Conservation (phyloP, 2,797 vertebrate genomes). For the Phoebastria nigripes region DNA sequence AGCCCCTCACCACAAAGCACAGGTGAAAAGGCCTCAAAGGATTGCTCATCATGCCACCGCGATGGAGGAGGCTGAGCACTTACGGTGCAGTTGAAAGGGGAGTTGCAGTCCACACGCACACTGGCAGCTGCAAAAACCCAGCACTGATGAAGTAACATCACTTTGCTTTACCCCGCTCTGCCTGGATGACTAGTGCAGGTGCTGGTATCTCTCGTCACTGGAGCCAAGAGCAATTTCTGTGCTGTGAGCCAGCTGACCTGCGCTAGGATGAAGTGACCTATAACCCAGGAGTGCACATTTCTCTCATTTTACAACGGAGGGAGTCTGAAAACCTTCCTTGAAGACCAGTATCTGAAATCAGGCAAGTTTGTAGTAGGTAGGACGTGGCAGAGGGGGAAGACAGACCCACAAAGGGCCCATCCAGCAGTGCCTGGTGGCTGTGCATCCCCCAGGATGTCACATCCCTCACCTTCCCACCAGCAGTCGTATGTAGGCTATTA, state of each 20-base stretch:
- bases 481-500: not conserved
- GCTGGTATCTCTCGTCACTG: not conserved
- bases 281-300: not conserved
- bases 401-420: not conserved
- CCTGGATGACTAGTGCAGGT: not conserved
- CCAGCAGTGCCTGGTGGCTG: not conserved
- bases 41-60: accelerated
- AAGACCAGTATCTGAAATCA: not conserved
- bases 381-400: accelerated
- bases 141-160: not conserved
- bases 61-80: not conserved
- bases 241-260: not conserved
- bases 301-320: not conserved
- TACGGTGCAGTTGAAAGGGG: not conserved
- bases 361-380: not conserved
- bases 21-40: not conserved
- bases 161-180: not conserved
- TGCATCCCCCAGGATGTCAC: not conserved
- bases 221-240: not conserved
- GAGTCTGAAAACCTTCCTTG: not conserved
- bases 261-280: not conserved
- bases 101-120: not conserved
- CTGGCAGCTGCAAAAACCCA: not conserved
- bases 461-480: not conserved
- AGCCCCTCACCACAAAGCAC: not conserved